Percentiles rank a stretch among this genome's conserved stretches.
These are phyloP conservation scores for Hirtodrosophila duncani DNA, from an alignment of 2,888 invertebrate genomes.

Conservation along the genomic window DNA sequence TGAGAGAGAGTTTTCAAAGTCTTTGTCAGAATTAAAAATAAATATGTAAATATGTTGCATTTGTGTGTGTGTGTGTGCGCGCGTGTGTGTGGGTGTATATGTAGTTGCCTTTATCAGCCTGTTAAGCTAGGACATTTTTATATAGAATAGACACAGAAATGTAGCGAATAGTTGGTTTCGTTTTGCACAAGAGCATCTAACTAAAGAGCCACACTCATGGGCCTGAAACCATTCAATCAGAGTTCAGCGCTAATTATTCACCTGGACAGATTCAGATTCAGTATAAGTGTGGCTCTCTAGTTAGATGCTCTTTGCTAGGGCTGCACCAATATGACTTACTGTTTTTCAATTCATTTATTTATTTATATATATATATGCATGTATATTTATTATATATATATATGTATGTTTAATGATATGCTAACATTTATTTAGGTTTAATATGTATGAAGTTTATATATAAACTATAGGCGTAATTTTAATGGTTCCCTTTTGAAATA, in stretches of 20 bases:
- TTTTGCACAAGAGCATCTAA: too few species aligned
- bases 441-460: too few species aligned
- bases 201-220: too few species aligned
- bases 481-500: constrained; percentile 34
- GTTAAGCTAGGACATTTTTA: constrained; percentile 53
- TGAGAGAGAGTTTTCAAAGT: constrained; percentile 16
- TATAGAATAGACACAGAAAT: constrained; percentile 68
- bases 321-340: too few species aligned
- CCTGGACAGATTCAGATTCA: too few species aligned
- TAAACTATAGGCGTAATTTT: constrained; percentile 20
- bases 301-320: too few species aligned
- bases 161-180: constrained; percentile 61
- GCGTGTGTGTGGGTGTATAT: constrained; percentile 10
- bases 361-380: constrained; percentile 26
- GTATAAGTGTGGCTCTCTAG: too few species aligned
- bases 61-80: constrained; percentile 9
- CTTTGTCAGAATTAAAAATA: constrained; percentile 40
- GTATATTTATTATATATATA: constrained; percentile 28
- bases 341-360: constrained; percentile 35
- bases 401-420: constrained; percentile 57
- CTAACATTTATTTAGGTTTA: constrained; percentile 58
- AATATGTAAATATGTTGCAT: constrained; percentile 19
- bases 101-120: constrained; percentile 21
- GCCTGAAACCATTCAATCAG: too few species aligned
- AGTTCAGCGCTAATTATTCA: too few species aligned